Evolutionary conservation across 2,797 vertebrate species (phyloP).

Genomic region (Pangasius sanitwongsei): DNA sequence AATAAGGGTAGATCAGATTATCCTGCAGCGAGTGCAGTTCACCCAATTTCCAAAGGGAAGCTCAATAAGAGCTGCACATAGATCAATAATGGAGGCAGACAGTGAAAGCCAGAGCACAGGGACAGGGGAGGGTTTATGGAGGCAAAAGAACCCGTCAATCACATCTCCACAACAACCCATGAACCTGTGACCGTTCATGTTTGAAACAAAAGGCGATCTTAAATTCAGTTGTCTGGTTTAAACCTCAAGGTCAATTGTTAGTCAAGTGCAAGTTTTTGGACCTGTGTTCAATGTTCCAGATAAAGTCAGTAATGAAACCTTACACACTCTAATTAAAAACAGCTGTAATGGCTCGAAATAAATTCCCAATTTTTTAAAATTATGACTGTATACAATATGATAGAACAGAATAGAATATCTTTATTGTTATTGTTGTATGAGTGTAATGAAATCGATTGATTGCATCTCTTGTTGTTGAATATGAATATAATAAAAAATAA

Average conservation of each 20-base stretch:
- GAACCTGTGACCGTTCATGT: constrained; percentile 22
- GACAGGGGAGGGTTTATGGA: background rate
- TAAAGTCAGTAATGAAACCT: background rate
- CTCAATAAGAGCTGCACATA: constrained; percentile 38
- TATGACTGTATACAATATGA: background rate
- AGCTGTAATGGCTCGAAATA: background rate
- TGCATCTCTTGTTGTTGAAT: background rate
- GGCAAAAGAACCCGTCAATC: background rate
- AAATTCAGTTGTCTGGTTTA: background rate
- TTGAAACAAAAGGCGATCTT: background rate
- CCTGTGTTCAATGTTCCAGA: background rate
- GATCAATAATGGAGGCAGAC: constrained; percentile 36
- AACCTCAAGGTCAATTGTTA: background rate
- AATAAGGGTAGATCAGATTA: constrained; percentile 25
- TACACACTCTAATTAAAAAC: background rate
- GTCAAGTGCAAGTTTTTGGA: background rate
- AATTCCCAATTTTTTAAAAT: background rate
- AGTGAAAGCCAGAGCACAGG: background rate
- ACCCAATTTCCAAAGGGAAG: constrained; percentile 12
- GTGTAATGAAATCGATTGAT: background rate
- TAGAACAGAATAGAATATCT: background rate
- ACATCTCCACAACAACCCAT: constrained; percentile 15
- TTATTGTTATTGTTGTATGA: background rate
- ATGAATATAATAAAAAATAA: background rate
- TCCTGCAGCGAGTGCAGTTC: constrained; percentile 38